A percentile compares a stretch with the other conserved stretches of the same genome.
phyloP scores from a whole-genome alignment of 2,797 vertebrate genomes.

The Takifugu rubripes region DNA sequence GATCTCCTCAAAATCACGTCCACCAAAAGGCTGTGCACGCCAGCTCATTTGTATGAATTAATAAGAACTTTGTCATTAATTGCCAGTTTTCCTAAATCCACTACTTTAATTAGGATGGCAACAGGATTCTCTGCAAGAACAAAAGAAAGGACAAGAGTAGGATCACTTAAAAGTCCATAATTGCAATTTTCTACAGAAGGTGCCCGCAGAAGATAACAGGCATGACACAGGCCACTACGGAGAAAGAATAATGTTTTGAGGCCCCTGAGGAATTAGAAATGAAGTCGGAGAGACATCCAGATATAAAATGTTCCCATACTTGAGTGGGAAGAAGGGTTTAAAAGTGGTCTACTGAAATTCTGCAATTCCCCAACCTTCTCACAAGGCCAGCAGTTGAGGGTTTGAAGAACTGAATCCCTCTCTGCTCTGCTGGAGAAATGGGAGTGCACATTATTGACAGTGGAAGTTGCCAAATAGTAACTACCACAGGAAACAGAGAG shows the following conservation, averaged over 20 bases:
- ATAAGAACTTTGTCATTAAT: slow-evolving; percentile 39
- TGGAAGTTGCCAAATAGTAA: slow-evolving; percentile 44
- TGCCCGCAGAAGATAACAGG: slow-evolving; percentile 60
- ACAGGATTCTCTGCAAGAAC: slow-evolving; percentile 18
- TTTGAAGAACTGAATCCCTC: slow-evolving; percentile 39
- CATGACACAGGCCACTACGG: slow-evolving; percentile 47
- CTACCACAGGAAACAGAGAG: slow-evolving; percentile 22
- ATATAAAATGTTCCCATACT: slow-evolving; percentile 25
- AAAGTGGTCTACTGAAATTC: slow-evolving; percentile 49
- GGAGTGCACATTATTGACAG: slow-evolving; percentile 38
- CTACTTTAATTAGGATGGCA: slow-evolving; percentile 60
- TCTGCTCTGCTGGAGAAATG: slow-evolving; percentile 34
- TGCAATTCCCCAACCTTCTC: slow-evolving; percentile 47
- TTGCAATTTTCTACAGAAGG: slow-evolving; percentile 69
- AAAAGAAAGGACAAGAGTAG: slow-evolving; percentile 55
- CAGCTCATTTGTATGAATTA: background rate
- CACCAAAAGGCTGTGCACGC: background rate
- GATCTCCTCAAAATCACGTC: too few species aligned
- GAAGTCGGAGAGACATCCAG: slow-evolving; percentile 6
- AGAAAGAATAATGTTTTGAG: slow-evolving; percentile 15
- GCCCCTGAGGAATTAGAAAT: slow-evolving; percentile 24
- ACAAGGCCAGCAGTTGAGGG: slow-evolving; percentile 29
- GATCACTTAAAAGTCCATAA: slow-evolving; percentile 47
- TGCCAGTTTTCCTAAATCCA: slow-evolving; percentile 37
- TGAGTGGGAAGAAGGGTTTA: slow-evolving; percentile 27